A percentile compares a stretch with the other conserved stretches of the same genome.
These are phyloP conservation scores for Corbicula japonica DNA, from an alignment of 2,888 invertebrate genomes.

Conservation along the genomic window DNA sequence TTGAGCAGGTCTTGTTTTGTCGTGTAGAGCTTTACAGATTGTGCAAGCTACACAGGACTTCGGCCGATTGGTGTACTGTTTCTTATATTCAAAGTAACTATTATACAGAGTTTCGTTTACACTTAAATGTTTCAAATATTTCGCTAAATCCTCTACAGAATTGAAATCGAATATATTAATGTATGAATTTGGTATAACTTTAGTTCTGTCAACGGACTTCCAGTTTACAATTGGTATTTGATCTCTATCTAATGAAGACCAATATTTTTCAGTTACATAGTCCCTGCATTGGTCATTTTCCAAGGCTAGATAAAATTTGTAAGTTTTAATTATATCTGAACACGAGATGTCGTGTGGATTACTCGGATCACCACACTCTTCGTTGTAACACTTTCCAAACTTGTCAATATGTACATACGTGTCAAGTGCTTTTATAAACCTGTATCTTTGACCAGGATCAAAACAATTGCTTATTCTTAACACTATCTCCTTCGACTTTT, in stretches of 20 bases:
- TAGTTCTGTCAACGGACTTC: slow-evolving; percentile 49
- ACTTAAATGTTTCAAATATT: slow-evolving; percentile 65
- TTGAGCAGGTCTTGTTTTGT: slow-evolving; percentile 57
- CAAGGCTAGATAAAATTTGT: slow-evolving; percentile 77
- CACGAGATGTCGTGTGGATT: slow-evolving; percentile 38
- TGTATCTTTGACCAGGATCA: slow-evolving; percentile 58
- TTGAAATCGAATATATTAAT: slow-evolving; percentile 71
- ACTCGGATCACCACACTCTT: slow-evolving; percentile 46
- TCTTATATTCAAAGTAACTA: slow-evolving; percentile 73
- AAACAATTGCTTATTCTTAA: slow-evolving; percentile 63
- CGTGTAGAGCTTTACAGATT: slow-evolving; percentile 74
- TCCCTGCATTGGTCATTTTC: slow-evolving; percentile 77
- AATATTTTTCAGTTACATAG: slow-evolving; percentile 79
- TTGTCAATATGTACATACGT: slow-evolving; percentile 66
- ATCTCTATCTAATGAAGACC: slow-evolving; percentile 65
- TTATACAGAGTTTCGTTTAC: slow-evolving; percentile 73
- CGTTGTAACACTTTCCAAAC: slow-evolving; percentile 73
- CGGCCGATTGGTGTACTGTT: slow-evolving; percentile 62
- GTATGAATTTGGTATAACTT: slow-evolving; percentile 55
- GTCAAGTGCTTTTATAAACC: slow-evolving; percentile 50
- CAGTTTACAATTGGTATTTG: slow-evolving; percentile 78
- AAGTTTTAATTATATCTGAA: slow-evolving; percentile 63
- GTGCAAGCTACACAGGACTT: slow-evolving; percentile 68
- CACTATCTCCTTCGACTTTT: slow-evolving; percentile 51
- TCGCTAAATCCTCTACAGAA: slow-evolving; percentile 47